Evolutionary conservation across 1,140 invertebrate species (phyloP).

Genomic region (Melanaphis sacchari): DNA sequence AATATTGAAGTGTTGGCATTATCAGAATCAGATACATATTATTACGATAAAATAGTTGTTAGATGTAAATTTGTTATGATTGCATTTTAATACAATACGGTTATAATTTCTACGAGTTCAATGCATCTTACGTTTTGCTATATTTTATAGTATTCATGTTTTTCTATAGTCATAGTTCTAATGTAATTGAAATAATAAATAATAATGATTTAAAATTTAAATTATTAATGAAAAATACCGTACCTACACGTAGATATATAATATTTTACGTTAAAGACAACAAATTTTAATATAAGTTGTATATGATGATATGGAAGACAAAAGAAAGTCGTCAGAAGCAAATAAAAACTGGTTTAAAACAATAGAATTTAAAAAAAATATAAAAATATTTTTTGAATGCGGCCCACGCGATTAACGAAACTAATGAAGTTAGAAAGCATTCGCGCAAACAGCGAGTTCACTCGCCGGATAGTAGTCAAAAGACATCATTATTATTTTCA

Average conservation of each 20-base stretch:
- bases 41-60: too few relatives aligned
- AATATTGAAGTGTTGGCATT: neutral
- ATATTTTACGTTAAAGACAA: neutral
- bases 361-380: neutral
- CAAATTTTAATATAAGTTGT: neutral
- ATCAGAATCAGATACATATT: too few relatives aligned
- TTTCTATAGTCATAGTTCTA: neutral
- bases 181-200: too few relatives aligned
- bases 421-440: constrained; percentile 7
- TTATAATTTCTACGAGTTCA: neutral
- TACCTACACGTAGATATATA: neutral
- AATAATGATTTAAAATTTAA: too few relatives aligned
- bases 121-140: neutral
- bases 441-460: neutral
- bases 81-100: neutral
- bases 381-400: neutral
- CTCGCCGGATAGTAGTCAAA: neutral
- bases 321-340: neutral
- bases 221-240: neutral
- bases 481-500: neutral
- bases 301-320: neutral
- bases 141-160: neutral
- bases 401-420: neutral
- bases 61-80: neutral
- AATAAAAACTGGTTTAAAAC: neutral